Evolutionary conservation across 2,113 vertebrate genomes (phyloP), one percentile per base, ranked within the genome.

Genomic region (Delphinus delphis): DNA sequence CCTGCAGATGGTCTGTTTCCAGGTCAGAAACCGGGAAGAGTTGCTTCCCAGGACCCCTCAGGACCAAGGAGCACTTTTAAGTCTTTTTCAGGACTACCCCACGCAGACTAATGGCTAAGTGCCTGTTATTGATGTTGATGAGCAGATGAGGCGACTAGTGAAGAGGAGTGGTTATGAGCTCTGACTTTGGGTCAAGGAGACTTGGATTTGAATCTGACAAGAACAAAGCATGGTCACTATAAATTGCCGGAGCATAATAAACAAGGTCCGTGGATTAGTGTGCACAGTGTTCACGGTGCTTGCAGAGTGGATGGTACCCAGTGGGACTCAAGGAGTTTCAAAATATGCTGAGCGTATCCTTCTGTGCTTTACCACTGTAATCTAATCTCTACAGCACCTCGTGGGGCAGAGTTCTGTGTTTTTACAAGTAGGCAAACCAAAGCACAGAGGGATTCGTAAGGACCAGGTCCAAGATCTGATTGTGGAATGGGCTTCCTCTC

Each of bases 401-500:
- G 26, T 26, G n/a, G 79, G 44, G 62, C 41, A 82, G 36, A 63
- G 63, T 55, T 79, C 47, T 38, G 38, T 41, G n/a, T 33, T 55
- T 73, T 90, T 65, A 86, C 25, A 60, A 17, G 63, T 3, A 60
- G 15, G n/a, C 36, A 82, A 88, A 44, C 3, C 3, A 12, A 93
- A 31, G 76, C 44, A 47, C 31, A 71, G 67, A 77, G n/a, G 33
- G 21, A 8, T 58, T 80, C 58, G 14, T 71, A 58, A 91, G 47
- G 65, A 47, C 53, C 1, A 2, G 20, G 73, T 68, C 38, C 31
- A 53, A 76, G 55, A 44, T 50, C 36, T 33, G 21, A 63, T 38
- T 76, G n/a, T 96, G 47, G 88, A 74, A 62, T 55, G 33, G 41
- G 25, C 91, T 95, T 89, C 58, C 38, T 62, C 83, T 91, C 83